Base-by-base conservation (phyloP, 2,888 invertebrate species). In the Tridacna gigas region DNA sequence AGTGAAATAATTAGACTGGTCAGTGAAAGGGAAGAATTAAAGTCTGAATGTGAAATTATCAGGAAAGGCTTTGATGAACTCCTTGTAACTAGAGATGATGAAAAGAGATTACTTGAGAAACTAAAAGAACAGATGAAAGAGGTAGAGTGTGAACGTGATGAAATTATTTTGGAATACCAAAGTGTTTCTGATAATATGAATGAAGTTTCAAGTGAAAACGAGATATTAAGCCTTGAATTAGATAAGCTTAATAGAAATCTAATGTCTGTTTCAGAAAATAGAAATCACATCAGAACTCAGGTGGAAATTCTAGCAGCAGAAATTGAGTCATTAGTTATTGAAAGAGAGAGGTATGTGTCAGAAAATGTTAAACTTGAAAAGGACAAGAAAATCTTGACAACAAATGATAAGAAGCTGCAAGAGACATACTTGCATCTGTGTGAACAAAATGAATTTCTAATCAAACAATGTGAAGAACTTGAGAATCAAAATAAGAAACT, bases 241-340 rank as follows among this genome's bases (percentile, higher is more conserved):
- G 48, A 66, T 26, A 79, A 65, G 20, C 74, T 83, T 2, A 79
- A 86, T 13, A 63, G 60, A 71, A 77, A 83, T 75, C 63, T 89
- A 28, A 69, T 82, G 51, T 73, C 78, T 26, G 74, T 85, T 60
- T 85, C 85, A 13, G 83, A 85, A n/a, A 88, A 88, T 22, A 78
- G 88, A 74, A 80, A 80, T 25, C 85, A 88, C 74, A 74, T 85
- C 0, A 81, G 83, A 79, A 79, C 65, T 78, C 88, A 88, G 63
- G 78, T 85, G 37, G 88, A 88, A 77, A 79, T 88, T 65, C 63
- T 88, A 63, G 79, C 83, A 65, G 80, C 83, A 61, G 88, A 88
- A 78, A 26, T 83, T 48, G 85, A 88, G 47, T 74, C 61, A 22
- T 77, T 80, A 26, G 37, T 45, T 28, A 61, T 47, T 45, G 48